phyloP scores from a whole-genome alignment of 2,113 vertebrate genomes.

The Amphiprion percula region DNA sequence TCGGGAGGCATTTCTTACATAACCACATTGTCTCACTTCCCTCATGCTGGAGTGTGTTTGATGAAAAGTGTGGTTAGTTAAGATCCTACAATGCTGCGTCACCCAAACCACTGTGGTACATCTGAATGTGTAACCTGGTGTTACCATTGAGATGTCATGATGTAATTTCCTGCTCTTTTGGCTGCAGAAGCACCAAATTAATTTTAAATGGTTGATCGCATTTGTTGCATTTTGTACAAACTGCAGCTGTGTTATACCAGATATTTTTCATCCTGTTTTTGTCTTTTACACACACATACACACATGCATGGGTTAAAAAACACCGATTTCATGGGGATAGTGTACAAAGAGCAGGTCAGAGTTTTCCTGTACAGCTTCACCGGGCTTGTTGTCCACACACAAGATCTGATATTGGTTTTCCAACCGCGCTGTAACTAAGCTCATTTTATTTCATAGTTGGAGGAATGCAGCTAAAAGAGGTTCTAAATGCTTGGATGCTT shows the following conservation, averaged over 20 bases:
- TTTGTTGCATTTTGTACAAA: background rate
- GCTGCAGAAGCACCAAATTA: slow-evolving; percentile 5
- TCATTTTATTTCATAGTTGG: slow-evolving; percentile 29
- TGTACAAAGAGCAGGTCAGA: background rate
- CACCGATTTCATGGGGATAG: background rate
- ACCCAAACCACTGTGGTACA: slow-evolving; percentile 23
- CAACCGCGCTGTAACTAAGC: slow-evolving; percentile 1
- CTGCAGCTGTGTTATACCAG: background rate
- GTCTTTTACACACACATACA: background rate
- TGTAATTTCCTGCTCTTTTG: slow-evolving; percentile 23
- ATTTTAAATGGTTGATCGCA: background rate
- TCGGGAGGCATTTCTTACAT: slow-evolving; percentile 57
- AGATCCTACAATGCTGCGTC: slow-evolving; percentile 36
- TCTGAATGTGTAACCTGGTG: slow-evolving; percentile 26
- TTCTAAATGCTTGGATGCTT: slow-evolving; percentile 35
- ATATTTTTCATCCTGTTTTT: background rate
- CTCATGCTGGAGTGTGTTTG: slow-evolving; percentile 29
- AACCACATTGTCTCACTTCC: slow-evolving; percentile 52
- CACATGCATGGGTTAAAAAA: background rate
- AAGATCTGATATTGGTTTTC: slow-evolving; percentile 25
- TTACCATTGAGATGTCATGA: slow-evolving; percentile 18
- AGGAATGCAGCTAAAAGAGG: slow-evolving; percentile 16
- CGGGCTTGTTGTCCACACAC: slow-evolving; percentile 7
- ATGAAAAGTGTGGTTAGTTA: slow-evolving; percentile 55
- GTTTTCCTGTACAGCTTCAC: background rate